Conservation (phyloP, 2,797 vertebrate species). For the Eulemur albifrons region DNA sequence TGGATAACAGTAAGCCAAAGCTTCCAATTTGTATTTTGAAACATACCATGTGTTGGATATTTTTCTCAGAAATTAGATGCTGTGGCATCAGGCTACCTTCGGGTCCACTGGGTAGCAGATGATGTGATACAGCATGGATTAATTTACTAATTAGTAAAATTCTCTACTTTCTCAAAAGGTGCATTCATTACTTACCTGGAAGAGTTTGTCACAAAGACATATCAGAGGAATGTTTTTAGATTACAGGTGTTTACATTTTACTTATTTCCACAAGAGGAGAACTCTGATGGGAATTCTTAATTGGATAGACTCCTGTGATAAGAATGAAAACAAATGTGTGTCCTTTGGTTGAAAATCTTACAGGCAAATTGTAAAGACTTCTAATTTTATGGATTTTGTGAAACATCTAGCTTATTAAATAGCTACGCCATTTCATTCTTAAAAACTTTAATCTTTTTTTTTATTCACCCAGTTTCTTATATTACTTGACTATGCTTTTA, state of each 20-base stretch:
- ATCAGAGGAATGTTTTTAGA: not conserved
- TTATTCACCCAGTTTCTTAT: not conserved
- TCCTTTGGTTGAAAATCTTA: not conserved
- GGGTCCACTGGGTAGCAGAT: not conserved
- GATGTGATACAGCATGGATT: not conserved
- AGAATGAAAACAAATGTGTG: not conserved
- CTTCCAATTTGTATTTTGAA: not conserved
- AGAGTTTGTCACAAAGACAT: constrained; percentile 3
- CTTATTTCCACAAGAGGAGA: not conserved
- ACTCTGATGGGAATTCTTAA: not conserved
- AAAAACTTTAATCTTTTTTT: not conserved
- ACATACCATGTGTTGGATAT: not conserved
- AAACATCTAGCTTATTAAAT: not conserved
- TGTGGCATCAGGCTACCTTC: not conserved
- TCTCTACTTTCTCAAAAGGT: not conserved
- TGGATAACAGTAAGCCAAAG: not conserved
- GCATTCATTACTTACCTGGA: not conserved
- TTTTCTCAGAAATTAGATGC: not conserved
- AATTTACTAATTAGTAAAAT: not conserved
- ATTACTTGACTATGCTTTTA: constrained; percentile 3
- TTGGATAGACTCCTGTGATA: not conserved
- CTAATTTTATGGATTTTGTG: not conserved
- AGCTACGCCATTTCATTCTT: not conserved
- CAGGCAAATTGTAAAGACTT: not conserved
- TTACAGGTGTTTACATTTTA: not conserved